A percentile compares a stretch with the other conserved stretches of the same genome.
Evolutionary conservation across 2,113 vertebrate genomes (phyloP).

Genomic region (Strix aluco): DNA sequence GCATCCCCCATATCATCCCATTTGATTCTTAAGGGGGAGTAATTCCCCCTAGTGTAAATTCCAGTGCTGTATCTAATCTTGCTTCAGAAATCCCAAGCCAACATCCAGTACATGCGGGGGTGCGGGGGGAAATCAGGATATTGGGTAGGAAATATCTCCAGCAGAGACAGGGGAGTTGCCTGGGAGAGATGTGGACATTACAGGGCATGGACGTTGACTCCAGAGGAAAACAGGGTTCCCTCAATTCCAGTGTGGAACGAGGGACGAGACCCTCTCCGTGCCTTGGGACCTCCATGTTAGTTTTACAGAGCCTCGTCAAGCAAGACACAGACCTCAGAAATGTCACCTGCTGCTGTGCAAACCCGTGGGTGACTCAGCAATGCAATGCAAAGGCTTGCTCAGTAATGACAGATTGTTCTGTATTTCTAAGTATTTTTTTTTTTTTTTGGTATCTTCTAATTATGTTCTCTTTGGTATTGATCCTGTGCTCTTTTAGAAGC

Average conservation of each 20-base stretch:
- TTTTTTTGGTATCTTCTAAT: neutral
- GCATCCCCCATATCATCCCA: neutral
- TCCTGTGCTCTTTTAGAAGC: neutral
- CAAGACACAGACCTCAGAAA: neutral
- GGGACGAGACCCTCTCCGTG: neutral
- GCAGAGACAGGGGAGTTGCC: neutral
- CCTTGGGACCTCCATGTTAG: neutral
- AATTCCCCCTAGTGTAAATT: neutral
- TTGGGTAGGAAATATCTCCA: neutral
- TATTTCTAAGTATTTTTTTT: neutral
- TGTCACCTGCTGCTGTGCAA: neutral
- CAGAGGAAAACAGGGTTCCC: neutral
- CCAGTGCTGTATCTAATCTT: neutral
- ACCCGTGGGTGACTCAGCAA: neutral
- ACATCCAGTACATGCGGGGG: neutral
- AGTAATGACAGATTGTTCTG: neutral
- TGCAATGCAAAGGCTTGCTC: neutral
- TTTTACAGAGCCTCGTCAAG: neutral
- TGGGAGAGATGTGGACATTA: neutral
- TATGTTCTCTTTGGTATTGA: neutral
- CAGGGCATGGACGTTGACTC: rapidly evolving
- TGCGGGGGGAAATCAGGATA: neutral
- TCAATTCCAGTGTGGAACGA: rapidly evolving
- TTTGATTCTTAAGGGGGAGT: neutral
- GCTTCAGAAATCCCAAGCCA: neutral